Evolutionary conservation across 2,113 vertebrate genomes (phyloP), one percentile per base, ranked within the genome.

Genomic region (Stegastes partitus): DNA sequence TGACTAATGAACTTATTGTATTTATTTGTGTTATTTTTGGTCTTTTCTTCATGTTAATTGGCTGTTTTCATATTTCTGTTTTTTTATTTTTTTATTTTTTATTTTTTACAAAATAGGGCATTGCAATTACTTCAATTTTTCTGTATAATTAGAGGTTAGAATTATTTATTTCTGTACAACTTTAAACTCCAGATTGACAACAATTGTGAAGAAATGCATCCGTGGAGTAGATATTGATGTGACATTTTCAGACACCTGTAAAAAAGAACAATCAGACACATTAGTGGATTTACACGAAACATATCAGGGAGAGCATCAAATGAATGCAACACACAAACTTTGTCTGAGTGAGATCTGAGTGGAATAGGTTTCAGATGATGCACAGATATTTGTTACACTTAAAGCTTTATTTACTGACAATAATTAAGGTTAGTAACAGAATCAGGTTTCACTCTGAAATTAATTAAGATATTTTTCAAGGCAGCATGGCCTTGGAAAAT

Each of bases 11-110:
- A 94, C 78, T 87, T 91, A 94, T 93, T 94, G 87, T 92, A 93
- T 93, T 92, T 94, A 90, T 91, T 93, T 92, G 90, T 92, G 92
- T 93, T 95, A 93, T 94, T 94, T 94, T 92, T 91, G 87, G 89
- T 86, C 82, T 90, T 89, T 92, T 92, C 91, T 87, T 91, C 81
- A 89, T 94, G 91, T 91, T 94, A 94, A 95, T 95, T 95, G 90
- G 91, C 71, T 91, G 89, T 91, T 94, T 94, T 94, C 91, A 92
- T 87, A 90, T 91, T 92, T 93, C 74, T 87, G 68, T 56, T 76
- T 89, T 83, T 78, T 80, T 47, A 77, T 89, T 87, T 66, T 70
- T 78, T 83, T 86, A 10, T 77, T 28, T 16, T 21, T 16, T 55
- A 64, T 80, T 89, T 85, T 90, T 92, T 87, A 76, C 87, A 89